Evolutionary conservation across 2,797 vertebrate genomes (phyloP), one percentile per base, ranked within the genome.

Genomic region (Avahi laniger): DNA sequence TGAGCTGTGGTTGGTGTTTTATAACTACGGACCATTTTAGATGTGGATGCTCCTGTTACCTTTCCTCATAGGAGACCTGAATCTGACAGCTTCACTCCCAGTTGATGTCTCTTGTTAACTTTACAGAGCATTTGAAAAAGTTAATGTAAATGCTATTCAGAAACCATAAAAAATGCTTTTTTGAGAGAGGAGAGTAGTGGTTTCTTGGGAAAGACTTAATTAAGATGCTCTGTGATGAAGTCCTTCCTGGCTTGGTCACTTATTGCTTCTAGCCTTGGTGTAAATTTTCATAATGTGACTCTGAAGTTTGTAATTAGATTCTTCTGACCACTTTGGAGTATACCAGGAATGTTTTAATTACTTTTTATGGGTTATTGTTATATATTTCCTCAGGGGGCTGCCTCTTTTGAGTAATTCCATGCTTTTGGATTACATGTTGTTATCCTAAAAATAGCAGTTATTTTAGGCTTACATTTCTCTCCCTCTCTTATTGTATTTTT

Each of bases 281-380:
- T 96, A 92, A 94, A 84, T 89, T 89, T 94, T 97, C 94, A 67
- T 97, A 95, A 91, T 86, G 41, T 92, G 93, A 83, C 70, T 75
- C 73, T 89, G 75, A 96, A 87, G 75, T 89, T 96, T 92, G 33
- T 94, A 95, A 97, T 95, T 95, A 75, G 85, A 93, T 95, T 97
- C 67, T 91, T 84, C 69, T 70, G 76, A 93, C 33, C 72, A 85
- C 54, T 95, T 96, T 92, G 85, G 79, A 95, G 41, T 83, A 54
- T 20, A 89, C 38, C 54, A 94, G 79, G 78, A 95, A 96, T 95
- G 84, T 46, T 97, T 95, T 95, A 95, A 89, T 97, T 93, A 75
- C 89, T 93, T 93, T 90, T 93, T 80, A 93, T 83, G 43, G 50
- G 69, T 89, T 93, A 96, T 93, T 97, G 94, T 84, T 87, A 70